A percentile compares a stretch with the other conserved stretches of the same genome.
Conservation (phyloP, 2,888 invertebrate species). For the Baccha elongata region DNA sequence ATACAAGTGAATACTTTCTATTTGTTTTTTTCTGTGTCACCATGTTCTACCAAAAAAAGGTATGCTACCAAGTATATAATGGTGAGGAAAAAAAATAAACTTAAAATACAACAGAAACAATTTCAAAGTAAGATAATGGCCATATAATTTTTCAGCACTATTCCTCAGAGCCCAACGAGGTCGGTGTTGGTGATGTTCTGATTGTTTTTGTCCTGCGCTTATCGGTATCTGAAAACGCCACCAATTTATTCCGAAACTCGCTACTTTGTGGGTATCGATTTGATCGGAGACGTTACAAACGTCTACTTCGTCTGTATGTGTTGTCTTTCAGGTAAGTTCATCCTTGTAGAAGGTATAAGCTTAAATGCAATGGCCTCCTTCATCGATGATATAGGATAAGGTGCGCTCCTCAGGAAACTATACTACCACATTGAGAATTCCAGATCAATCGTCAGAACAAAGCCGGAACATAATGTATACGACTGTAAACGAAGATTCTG, state of each 20-base stretch:
- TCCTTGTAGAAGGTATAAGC: constrained; percentile 12
- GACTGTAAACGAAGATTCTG: constrained; percentile 51
- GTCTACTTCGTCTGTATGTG: constrained; percentile 40
- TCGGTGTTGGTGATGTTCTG: constrained; percentile 30
- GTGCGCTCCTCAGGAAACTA: constrained; percentile 25
- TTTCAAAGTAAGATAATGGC: constrained; percentile 69
- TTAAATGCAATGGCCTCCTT: constrained; percentile 50
- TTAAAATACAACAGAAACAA: constrained; percentile 53
- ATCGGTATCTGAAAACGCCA: constrained; percentile 74
- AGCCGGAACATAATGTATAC: constrained; percentile 28
- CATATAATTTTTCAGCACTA: constrained; percentile 64
- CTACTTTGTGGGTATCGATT: constrained; percentile 74
- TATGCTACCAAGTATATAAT: too few species aligned
- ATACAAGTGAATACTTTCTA: too few species aligned
- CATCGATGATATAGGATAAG: constrained; percentile 12
- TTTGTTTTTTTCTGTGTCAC: background rate
- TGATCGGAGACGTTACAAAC: constrained; percentile 61
- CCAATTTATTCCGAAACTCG: constrained; percentile 73
- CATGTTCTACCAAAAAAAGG: too few species aligned
- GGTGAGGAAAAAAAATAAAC: too few species aligned
- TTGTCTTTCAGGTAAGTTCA: background rate
- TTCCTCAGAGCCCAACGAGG: constrained; percentile 25
- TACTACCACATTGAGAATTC: constrained; percentile 41
- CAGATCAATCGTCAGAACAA: constrained; percentile 32
- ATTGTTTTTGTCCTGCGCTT: constrained; percentile 69